A percentile compares a stretch with the other conserved stretches of the same genome.
These are phyloP conservation scores for Kryptolebias ocellatus DNA, from an alignment of 2,797 vertebrate species.

Conservation along the genomic window DNA sequence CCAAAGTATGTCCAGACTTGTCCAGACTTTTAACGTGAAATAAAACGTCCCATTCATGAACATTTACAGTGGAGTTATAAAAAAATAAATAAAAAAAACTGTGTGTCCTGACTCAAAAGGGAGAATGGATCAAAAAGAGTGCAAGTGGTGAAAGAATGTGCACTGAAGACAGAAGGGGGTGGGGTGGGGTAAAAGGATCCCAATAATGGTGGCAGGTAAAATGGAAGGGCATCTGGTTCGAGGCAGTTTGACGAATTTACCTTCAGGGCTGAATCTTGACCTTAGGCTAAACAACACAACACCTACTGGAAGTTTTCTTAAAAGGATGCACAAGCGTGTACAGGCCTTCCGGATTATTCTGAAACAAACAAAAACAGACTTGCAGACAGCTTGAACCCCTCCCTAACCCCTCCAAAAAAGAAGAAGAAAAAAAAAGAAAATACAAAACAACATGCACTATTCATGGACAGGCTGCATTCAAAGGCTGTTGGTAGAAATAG, in stretches of 20 bases:
- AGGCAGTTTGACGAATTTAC: slow-evolving; percentile 62
- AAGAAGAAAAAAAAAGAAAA: slow-evolving; percentile 65
- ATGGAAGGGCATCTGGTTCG: slow-evolving; percentile 57
- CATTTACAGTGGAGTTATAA: slow-evolving; percentile 57
- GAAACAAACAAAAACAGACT: slow-evolving; percentile 77
- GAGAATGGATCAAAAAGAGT: slow-evolving; percentile 52
- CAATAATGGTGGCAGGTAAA: slow-evolving; percentile 41
- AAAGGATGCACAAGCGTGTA: slow-evolving; percentile 72
- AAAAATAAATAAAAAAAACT: slow-evolving; percentile 31
- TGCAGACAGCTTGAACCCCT: slow-evolving; percentile 76
- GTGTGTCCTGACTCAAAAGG: slow-evolving; percentile 44
- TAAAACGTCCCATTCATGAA: slow-evolving; percentile 75
- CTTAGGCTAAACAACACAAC: slow-evolving; percentile 77
- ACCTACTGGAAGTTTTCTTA: slow-evolving; percentile 77
- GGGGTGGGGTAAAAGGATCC: slow-evolving; percentile 16
- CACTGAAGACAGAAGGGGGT: slow-evolving; percentile 46
- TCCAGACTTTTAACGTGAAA: slow-evolving; percentile 50
- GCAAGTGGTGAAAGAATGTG: slow-evolving; percentile 48
- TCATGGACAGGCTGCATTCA: slow-evolving; percentile 79
- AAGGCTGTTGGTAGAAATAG: slow-evolving; percentile 76
- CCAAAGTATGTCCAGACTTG: slow-evolving; percentile 72
- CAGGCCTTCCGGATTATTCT: slow-evolving; percentile 72
- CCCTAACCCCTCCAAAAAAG: background rate
- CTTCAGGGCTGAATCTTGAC: slow-evolving; percentile 72
- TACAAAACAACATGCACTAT: slow-evolving; percentile 83